Percentiles rank a stretch among this genome's conserved stretches.
Conservation (phyloP, 2,797 vertebrate genomes). For the Sorex maritimensis region DNA sequence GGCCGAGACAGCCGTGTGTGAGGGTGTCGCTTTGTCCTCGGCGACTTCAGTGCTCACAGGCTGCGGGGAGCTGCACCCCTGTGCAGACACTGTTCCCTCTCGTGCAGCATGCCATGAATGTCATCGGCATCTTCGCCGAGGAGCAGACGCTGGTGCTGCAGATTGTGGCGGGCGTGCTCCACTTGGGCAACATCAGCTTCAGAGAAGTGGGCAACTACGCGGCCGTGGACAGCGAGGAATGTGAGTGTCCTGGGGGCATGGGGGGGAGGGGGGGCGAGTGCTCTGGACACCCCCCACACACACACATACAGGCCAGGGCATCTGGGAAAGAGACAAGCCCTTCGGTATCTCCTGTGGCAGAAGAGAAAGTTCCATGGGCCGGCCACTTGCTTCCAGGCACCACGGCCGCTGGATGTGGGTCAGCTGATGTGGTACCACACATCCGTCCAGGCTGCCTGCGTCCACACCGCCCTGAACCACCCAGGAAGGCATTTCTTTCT, state of each 20-base stretch:
- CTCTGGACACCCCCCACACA: background rate
- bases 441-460: constrained; percentile 31
- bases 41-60: no score
- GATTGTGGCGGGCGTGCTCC: constrained; percentile 97
- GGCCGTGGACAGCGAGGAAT: constrained; percentile 98
- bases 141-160: constrained; percentile 96
- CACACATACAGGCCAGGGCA: no score
- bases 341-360: background rate
- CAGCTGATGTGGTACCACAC: background rate
- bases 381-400: background rate
- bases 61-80: no score
- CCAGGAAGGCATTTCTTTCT: constrained; percentile 83
- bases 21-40: no score
- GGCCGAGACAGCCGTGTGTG: no score
- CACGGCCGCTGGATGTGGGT: background rate
- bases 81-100: background rate
- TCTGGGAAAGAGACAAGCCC: background rate
- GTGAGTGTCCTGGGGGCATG: constrained; percentile 90
- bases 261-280: no score
- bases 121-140: constrained; percentile 96
- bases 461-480: constrained; percentile 71
- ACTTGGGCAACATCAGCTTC: constrained; percentile 98
- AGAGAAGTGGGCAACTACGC: constrained; percentile 98
- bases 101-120: constrained; percentile 97
- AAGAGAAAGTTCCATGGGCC: no score